These are phyloP conservation scores for Pygoscelis adeliae DNA, from an alignment of 2,113 vertebrate species.

Conservation along the genomic window DNA sequence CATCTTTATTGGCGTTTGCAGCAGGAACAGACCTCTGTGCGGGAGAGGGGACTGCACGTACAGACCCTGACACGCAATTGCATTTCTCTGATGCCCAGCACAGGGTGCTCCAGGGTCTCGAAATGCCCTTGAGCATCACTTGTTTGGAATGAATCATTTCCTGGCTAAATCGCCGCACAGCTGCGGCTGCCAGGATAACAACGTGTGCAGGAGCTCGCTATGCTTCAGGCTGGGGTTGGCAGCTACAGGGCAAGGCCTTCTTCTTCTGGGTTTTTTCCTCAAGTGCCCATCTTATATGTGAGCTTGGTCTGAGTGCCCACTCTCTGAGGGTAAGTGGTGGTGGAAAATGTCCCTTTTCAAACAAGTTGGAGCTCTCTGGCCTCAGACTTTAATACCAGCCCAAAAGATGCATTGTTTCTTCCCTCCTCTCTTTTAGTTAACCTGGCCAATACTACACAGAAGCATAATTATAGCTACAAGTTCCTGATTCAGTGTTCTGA, in stretches of 20 bases:
- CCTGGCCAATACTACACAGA: rapidly evolving
- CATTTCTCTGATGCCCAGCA: not conserved
- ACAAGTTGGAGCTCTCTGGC: not conserved
- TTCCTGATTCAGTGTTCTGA: not conserved
- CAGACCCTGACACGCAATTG: not conserved
- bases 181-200: not conserved
- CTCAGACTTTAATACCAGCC: not conserved
- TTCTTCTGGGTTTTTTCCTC: not conserved
- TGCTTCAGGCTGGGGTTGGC: not conserved
- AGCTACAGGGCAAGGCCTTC: not conserved
- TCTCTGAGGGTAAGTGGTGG: rapidly evolving
- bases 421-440: not conserved
- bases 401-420: not conserved
- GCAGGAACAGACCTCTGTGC: not conserved
- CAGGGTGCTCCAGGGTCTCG: not conserved
- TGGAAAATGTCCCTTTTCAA: not conserved
- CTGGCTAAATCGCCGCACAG: not conserved
- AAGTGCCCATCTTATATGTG: rapidly evolving
- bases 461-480: rapidly evolving
- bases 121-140: not conserved
- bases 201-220: rapidly evolving
- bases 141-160: not conserved
- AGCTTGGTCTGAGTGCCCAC: not conserved
- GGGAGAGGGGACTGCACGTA: not conserved
- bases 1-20: not conserved